These are phyloP conservation scores for Trypoxylus dichotomus DNA, from an alignment of 1,140 invertebrate genomes.

Conservation along the genomic window DNA sequence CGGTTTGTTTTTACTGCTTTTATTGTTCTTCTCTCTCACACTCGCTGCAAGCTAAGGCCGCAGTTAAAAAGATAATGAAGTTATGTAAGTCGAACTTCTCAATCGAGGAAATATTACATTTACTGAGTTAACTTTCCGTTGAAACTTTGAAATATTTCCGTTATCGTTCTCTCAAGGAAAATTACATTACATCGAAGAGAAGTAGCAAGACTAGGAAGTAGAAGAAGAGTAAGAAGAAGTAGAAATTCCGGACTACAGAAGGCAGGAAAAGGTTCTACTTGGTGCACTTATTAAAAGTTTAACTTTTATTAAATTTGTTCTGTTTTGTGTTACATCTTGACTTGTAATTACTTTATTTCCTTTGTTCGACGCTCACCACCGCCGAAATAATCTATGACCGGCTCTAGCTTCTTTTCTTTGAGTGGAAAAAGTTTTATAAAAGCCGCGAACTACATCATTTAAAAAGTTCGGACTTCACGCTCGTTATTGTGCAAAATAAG, in stretches of 20 bases:
- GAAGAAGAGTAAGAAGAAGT: not conserved
- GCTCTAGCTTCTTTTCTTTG: no score
- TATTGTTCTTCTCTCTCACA: not conserved
- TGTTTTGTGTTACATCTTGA: conserved; percentile 27
- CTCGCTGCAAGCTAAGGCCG: not conserved
- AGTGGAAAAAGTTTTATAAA: no score
- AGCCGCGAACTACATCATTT: no score
- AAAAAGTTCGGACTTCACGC: no score
- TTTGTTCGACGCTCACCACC: not conserved
- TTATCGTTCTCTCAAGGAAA: conserved; percentile 34
- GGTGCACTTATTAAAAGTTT: conserved; percentile 31
- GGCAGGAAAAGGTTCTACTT: conserved; percentile 28
- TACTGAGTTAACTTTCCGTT: conserved; percentile 33
- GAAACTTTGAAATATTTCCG: conserved; percentile 37
- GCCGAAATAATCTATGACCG: not conserved
- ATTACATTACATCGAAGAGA: conserved; percentile 29
- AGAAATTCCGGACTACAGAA: not conserved
- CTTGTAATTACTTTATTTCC: conserved; percentile 13
- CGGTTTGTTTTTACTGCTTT: conserved; percentile 8
- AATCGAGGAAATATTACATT: conserved; percentile 37
- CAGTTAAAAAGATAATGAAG: conserved; percentile 33
- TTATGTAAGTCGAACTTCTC: conserved; percentile 35
- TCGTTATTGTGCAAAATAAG: no score
- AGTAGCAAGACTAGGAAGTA: not conserved
- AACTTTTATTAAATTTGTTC: conserved; percentile 33